These are phyloP conservation scores for Scomber japonicus DNA, from an alignment of 2,113 vertebrate genomes.

Conservation along the genomic window DNA sequence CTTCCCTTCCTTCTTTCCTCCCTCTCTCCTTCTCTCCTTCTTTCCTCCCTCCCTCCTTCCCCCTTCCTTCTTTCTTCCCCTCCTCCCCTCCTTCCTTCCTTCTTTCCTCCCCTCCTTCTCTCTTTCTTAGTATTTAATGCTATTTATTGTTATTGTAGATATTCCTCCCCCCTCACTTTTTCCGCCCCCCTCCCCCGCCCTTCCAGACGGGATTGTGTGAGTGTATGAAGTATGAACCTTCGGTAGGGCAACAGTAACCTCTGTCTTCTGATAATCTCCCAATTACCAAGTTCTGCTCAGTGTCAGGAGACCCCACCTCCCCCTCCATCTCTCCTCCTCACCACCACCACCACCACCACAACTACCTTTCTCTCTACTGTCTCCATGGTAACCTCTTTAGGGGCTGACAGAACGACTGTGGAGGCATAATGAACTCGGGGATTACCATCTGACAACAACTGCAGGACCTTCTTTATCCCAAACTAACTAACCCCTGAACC, in stretches of 20 bases:
- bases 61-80: too few species aligned
- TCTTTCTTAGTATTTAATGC: background rate
- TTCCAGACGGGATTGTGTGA: background rate
- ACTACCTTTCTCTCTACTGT: conserved; percentile 26
- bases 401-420: conserved; percentile 29
- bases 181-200: too few species aligned
- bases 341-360: background rate
- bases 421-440: conserved; percentile 46
- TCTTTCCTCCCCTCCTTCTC: too few species aligned
- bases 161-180: background rate
- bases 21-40: too few species aligned
- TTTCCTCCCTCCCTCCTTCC: too few species aligned
- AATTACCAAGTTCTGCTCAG: conserved; percentile 59
- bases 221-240: conserved; percentile 23
- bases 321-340: too few species aligned
- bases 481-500: background rate
- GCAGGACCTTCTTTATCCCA: conserved; percentile 25
- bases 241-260: conserved; percentile 28
- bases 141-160: conserved; percentile 1
- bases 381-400: conserved; percentile 71
- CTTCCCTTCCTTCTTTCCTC: too few species aligned
- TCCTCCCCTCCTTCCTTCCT: too few species aligned
- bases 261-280: conserved; percentile 57
- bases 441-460: conserved; percentile 55
- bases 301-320: conserved; percentile 25